Evolutionary conservation across 2,113 vertebrate species (phyloP), one percentile per base, ranked within the genome.

Genomic region (Coturnix japonica): DNA sequence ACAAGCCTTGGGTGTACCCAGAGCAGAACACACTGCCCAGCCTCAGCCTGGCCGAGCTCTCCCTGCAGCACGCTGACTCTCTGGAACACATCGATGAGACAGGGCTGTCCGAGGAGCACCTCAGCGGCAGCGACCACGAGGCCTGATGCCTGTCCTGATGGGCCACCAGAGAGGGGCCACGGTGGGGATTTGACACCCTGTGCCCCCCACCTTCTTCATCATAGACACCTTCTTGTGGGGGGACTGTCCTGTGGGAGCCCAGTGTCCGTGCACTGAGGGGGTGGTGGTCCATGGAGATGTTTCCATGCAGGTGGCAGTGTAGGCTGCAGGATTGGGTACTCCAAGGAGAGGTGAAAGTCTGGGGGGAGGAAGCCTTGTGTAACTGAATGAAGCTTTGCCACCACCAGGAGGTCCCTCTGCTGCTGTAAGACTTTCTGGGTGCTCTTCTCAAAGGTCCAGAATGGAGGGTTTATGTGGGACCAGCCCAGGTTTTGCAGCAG

Each of bases 81-180:
- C 96, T 98, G 97, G 98, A 98, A 64, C 98, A 98, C 94, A 98
- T 98, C 4, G 98, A 98, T 0, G 98, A 99, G 97, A 98, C 98
- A 3, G 64, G 96, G 46, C 88, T 98, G 81, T 60, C 89, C 1
- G 98, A 99, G 93, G 97, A 98, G 21, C 96, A 97, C 87, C 77
- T 77, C 31, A 96, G 93, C 22, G 90, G 97, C 90, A 98, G 98
- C 1, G 98, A 98, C 7, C 98, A 98, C 0, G 98, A 99, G 14
- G 97, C 95, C 72, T 97, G 93, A 87, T 7, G 16, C 16, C 39
- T n/a, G 37, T 14, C 39, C 21, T 18, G 37, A n/a, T 39, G 51
- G 10, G 30, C 37, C 70, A 17, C 35, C 60, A 64, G 28, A 25
- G 16, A 9, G 21, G 28, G 56, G 28, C 9, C 37, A n/a, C 0